Conservation (phyloP, 2,113 vertebrate genomes). For the Spermophilus dauricus region DNA sequence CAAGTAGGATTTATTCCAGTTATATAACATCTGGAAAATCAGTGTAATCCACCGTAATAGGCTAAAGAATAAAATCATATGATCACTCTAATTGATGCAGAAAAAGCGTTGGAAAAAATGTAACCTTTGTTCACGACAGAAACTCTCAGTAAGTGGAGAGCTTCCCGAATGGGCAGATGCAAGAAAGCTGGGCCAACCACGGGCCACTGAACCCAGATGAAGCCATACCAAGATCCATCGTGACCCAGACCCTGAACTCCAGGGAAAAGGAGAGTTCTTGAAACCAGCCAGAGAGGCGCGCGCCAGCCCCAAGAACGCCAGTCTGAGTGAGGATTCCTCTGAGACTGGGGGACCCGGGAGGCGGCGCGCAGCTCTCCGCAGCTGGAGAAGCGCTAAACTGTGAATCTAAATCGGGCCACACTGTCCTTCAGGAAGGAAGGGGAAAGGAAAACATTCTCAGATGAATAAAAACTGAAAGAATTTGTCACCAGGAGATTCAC, state of each 20-base stretch:
- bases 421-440: background rate
- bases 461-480: background rate
- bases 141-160: background rate
- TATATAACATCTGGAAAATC: background rate
- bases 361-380: fast-evolving
- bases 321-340: fast-evolving
- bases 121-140: background rate
- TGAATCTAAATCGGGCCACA: background rate
- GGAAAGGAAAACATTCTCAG: background rate
- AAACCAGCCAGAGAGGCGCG: background rate
- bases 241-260: too few relatives aligned
- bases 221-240: too few relatives aligned
- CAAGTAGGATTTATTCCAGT: background rate
- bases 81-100: too few relatives aligned
- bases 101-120: background rate
- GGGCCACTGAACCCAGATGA: background rate
- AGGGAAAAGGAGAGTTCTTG: too few relatives aligned
- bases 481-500: fast-evolving
- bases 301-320: fast-evolving
- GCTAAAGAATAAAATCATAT: background rate
- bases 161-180: background rate
- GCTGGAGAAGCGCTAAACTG: background rate
- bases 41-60: fast-evolving
- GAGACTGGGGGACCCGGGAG: background rate
- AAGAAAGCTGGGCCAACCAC: fast-evolving